A percentile compares a stretch with the other conserved stretches of the same genome.
Evolutionary conservation across 2,888 invertebrate genomes (phyloP).

Genomic region (Phortica okadai): DNA sequence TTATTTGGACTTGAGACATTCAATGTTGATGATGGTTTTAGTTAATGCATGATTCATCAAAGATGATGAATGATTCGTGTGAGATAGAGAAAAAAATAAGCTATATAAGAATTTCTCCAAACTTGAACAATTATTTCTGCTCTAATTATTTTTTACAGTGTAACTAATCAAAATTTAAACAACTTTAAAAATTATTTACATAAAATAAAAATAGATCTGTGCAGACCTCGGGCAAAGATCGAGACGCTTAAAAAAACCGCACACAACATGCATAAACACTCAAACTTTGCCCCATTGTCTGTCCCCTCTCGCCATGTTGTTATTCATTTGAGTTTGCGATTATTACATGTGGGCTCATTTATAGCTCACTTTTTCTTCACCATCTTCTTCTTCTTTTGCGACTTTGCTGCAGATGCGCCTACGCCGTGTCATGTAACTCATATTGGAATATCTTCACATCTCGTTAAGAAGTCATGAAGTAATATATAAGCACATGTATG

Average conservation of each 20-base stretch:
- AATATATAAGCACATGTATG: neutral
- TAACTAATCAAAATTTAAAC: neutral
- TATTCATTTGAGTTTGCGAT: neutral
- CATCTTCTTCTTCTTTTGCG: neutral
- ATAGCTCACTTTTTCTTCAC: neutral
- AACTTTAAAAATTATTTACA: neutral
- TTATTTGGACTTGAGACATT: too few species aligned
- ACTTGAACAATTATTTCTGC: neutral
- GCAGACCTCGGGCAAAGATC: neutral
- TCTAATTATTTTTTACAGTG: neutral
- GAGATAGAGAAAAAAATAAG: neutral
- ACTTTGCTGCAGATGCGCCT: neutral
- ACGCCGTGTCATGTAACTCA: neutral
- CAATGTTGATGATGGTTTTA: too few species aligned
- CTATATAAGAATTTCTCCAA: neutral
- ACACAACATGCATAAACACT: neutral
- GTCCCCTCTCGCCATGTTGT: neutral
- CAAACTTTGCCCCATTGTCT: neutral
- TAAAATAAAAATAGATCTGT: neutral
- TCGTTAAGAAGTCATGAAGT: neutral
- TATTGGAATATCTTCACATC: neutral
- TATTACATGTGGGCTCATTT: constrained; percentile 6
- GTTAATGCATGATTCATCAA: too few species aligned
- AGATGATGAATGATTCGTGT: too few species aligned
- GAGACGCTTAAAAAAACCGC: neutral